phyloP scores from a whole-genome alignment of 2,113 vertebrate genomes.

The Lagopus leucura region DNA sequence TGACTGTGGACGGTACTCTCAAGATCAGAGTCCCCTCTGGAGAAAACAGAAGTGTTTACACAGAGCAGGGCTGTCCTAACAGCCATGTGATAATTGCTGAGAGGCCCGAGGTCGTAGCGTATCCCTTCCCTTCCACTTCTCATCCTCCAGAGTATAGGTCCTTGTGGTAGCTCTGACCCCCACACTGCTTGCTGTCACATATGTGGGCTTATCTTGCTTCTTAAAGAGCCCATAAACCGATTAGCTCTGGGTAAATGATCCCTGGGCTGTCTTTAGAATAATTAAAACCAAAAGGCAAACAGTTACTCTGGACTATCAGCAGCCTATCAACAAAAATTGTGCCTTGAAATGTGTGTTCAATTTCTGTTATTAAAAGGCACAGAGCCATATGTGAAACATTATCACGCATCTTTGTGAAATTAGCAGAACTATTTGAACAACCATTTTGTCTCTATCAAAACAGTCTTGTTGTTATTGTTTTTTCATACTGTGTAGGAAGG shows the following conservation, averaged over 20 bases:
- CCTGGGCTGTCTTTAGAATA: slow-evolving; percentile 83
- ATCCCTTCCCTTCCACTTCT: slow-evolving; percentile 27
- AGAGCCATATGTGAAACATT: slow-evolving; percentile 81
- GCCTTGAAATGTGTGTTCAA: slow-evolving; percentile 82
- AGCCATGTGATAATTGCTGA: slow-evolving; percentile 30
- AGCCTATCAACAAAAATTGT: slow-evolving; percentile 80
- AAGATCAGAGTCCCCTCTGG: not conserved
- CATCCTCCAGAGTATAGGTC: not conserved
- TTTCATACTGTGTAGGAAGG: slow-evolving; percentile 54
- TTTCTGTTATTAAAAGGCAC: slow-evolving; percentile 83
- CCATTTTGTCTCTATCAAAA: slow-evolving; percentile 80
- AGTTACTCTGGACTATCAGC: slow-evolving; percentile 78
- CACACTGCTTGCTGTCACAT: slow-evolving; percentile 63
- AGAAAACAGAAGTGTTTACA: slow-evolving; percentile 36
- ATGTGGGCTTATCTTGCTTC: slow-evolving; percentile 73
- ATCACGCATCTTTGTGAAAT: slow-evolving; percentile 83
- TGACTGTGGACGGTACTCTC: not conserved
- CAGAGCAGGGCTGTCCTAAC: slow-evolving; percentile 33
- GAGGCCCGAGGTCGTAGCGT: slow-evolving; percentile 26
- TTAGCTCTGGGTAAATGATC: slow-evolving; percentile 79
- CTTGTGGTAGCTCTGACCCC: slow-evolving; percentile 68
- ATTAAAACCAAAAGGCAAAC: slow-evolving; percentile 83
- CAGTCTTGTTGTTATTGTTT: slow-evolving; percentile 49
- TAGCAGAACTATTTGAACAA: slow-evolving; percentile 83
- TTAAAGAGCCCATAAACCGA: slow-evolving; percentile 64